A percentile compares a stretch with the other conserved stretches of the same genome.
Conservation (phyloP, 1,140 invertebrate genomes). For the Thalassaphorura encarpata region DNA sequence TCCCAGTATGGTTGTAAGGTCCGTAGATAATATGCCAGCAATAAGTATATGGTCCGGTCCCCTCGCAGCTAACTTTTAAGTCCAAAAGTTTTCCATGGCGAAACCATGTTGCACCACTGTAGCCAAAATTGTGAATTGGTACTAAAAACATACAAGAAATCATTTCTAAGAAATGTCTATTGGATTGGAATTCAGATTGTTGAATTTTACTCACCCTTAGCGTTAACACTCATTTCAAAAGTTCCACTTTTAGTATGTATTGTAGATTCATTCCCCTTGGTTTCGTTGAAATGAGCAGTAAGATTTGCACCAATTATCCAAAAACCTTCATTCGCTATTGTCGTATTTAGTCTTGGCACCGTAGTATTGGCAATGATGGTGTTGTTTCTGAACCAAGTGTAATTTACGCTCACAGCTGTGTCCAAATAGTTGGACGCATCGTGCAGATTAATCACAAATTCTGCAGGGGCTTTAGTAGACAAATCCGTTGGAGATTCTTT, state of each 20-base stretch:
- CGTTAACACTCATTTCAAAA: constrained; percentile 20
- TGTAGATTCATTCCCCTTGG: neutral
- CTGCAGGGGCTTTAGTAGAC: too few relatives aligned
- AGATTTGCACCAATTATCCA: constrained; percentile 16
- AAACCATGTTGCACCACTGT: constrained; percentile 49
- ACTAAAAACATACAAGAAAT: too few relatives aligned
- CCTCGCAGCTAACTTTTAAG: constrained; percentile 57
- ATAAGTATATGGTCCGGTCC: constrained; percentile 51
- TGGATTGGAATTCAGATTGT: too few relatives aligned
- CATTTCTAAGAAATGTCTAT: too few relatives aligned
- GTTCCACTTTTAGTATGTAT: constrained; percentile 12
- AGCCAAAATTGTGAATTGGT: constrained; percentile 26
- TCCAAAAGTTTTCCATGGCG: constrained; percentile 58
- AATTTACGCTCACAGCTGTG: constrained; percentile 14
- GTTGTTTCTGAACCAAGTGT: constrained; percentile 20
- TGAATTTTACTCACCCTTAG: too few relatives aligned
- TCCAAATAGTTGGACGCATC: constrained; percentile 20
- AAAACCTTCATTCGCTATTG: constrained; percentile 20
- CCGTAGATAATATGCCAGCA: constrained; percentile 50
- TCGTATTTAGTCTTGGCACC: constrained; percentile 7
- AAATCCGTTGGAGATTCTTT: too few relatives aligned
- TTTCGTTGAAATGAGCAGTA: constrained; percentile 14
- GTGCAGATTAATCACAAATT: too few relatives aligned
- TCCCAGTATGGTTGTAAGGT: constrained; percentile 64
- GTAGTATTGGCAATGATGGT: constrained; percentile 20